These are phyloP conservation scores for Villa cingulata DNA, from an alignment of 2,888 invertebrate species.

Conservation along the genomic window DNA sequence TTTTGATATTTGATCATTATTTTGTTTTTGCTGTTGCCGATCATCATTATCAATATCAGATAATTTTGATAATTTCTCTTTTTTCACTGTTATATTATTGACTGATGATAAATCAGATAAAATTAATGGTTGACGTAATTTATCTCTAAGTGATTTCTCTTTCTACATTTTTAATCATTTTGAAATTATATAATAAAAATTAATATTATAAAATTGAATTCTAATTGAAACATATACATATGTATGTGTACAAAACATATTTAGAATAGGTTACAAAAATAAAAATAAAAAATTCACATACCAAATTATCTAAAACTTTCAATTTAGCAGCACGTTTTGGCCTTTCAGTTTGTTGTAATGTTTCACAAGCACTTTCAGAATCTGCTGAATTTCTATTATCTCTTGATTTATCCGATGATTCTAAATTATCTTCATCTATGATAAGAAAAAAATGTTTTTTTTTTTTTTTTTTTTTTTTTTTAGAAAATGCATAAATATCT, in stretches of 20 bases:
- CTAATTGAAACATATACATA: no score
- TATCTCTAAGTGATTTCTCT: conserved; percentile 20
- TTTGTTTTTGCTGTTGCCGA: background rate
- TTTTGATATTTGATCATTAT: background rate
- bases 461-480: no score
- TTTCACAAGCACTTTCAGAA: background rate
- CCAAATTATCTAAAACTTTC: conserved; percentile 23
- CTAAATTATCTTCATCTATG: conserved; percentile 1
- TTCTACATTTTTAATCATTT: conserved; percentile 15
- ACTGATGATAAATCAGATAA: conserved; percentile 1
- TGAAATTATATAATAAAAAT: background rate
- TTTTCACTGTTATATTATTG: conserved; percentile 17
- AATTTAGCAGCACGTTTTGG: conserved; percentile 29
- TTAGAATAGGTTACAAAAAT: background rate
- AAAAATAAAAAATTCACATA: conserved; percentile 6
- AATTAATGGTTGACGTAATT: conserved; percentile 24
- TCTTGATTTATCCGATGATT: background rate
- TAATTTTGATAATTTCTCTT: conserved; percentile 16
- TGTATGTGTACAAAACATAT: background rate
- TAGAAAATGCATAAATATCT: no score
- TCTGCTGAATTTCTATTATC: background rate
- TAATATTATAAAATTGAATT: no score
- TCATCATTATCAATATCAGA: background rate
- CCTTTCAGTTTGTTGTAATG: conserved; percentile 8
- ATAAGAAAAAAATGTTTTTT: background rate